phyloP scores from a whole-genome alignment of 53 echinoderm and acorn worm species.

The Luidia sarsii region DNA sequence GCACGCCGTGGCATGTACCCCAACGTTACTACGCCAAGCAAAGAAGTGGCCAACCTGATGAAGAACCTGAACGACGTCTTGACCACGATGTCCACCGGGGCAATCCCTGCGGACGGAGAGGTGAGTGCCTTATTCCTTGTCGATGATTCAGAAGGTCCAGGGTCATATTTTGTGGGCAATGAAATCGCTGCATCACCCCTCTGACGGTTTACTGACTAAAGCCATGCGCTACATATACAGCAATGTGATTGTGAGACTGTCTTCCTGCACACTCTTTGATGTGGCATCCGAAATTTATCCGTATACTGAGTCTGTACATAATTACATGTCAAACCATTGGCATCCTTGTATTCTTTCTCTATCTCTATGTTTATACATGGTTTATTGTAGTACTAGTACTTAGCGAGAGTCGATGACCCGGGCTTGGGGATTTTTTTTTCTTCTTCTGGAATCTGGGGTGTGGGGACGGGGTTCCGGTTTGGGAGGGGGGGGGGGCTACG shows the following conservation, averaged over 20 bases:
- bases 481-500: neutral
- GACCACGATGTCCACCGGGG: constrained; percentile 92
- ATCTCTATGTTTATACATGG: too few relatives aligned
- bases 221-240: too few relatives aligned
- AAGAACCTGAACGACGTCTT: constrained; percentile 80
- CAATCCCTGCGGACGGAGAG: constrained; percentile 80
- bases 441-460: neutral
- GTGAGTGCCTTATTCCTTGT: constrained; percentile 49
- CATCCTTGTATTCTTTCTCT: too few relatives aligned
- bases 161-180: too few relatives aligned
- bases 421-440: neutral
- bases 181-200: too few relatives aligned
- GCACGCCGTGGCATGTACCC: constrained; percentile 78
- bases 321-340: too few relatives aligned
- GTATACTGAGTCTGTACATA: too few relatives aligned
- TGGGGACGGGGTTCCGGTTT: neutral
- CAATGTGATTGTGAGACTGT: too few relatives aligned
- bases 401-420: constrained; percentile 12
- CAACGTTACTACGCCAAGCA: constrained; percentile 79
- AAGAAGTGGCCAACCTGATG: constrained; percentile 61
- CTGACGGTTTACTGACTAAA: too few relatives aligned
- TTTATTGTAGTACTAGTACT: too few relatives aligned
- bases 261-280: too few relatives aligned
- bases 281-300: too few relatives aligned
- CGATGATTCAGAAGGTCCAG: constrained; percentile 5